Evolutionary conservation across 2,888 invertebrate genomes (phyloP), one percentile per base, ranked within the genome.

Genomic region (Drosophila putrida): DNA sequence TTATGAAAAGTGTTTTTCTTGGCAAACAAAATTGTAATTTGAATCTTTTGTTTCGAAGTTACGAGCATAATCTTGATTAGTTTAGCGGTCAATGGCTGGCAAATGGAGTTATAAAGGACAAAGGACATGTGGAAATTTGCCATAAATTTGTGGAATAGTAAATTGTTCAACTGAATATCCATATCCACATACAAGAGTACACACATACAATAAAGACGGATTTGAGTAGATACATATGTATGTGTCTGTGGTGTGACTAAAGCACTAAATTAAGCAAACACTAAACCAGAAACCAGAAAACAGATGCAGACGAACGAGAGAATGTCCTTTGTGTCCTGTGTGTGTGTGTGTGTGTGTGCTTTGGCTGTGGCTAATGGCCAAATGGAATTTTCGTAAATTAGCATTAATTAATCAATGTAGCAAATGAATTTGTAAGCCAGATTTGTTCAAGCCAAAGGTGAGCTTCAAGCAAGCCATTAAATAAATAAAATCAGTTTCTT

Each of bases 391-490:
- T 79, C 82, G 75, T 75, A 87, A 87, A 87, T 87, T 87, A 87
- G 85, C 85, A 85, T 83, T 83, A 87, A 86, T 87, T 86, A 87
- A 84, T 87, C 86, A 84, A 87, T 82, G 87, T 78, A 74, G 79
- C 75, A 85, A 85, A 79, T 79, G 82, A 86, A 86, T 79, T 77
- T 77, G 74, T 76, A 74, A 78, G 71, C 72, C 73, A 73, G 77
- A 71, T 78, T 80, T 81, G 70, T 63, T 35, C 68, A 55, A 25
- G 44, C 55, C 33, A 54, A 65, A 77, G 77, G 71, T 71, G 66
- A 67, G 62, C 69, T 70, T 27, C 61, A 61, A 60, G 62, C 66
- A 59, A 70, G 68, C 68, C 75, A 72, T 78, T 81, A 82, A 78
- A 75, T 75, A 77, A 81, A 82, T 81, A 82, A 73, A 78, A 73